Conservation (phyloP, 2,888 invertebrate genomes). For the Leptopterna dolabrata region DNA sequence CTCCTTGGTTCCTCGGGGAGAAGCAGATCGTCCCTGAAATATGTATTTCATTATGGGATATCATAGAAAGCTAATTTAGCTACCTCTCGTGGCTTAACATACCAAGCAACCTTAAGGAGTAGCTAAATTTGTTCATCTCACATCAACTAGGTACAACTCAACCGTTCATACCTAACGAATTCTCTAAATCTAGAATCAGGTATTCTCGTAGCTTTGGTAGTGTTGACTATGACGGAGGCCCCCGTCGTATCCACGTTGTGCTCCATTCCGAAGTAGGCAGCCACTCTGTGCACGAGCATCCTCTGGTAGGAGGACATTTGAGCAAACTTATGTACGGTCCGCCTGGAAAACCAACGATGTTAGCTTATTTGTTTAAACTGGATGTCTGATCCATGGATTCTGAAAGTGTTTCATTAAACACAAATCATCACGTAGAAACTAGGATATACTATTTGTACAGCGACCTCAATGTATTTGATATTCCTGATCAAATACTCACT, state of each 20-base stretch:
- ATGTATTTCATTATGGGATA: not conserved
- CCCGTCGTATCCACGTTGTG: conserved; percentile 91
- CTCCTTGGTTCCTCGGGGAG: conserved; percentile 77
- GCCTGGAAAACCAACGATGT: conserved; percentile 68
- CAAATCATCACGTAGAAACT: too few species aligned
- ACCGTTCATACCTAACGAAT: conserved; percentile 70
- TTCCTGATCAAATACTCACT: conserved; percentile 70
- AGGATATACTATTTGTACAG: too few species aligned
- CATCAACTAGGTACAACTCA: too few species aligned
- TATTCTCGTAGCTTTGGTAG: conserved; percentile 77
- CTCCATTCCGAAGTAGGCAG: conserved; percentile 93
- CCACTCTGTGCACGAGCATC: conserved; percentile 94
- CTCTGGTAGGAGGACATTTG: conserved; percentile 96
- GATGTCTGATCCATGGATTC: too few species aligned
- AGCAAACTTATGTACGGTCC: conserved; percentile 84
- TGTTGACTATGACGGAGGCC: conserved; percentile 86
- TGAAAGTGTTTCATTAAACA: too few species aligned
- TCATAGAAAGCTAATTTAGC: too few species aligned
- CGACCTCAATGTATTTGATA: too few species aligned
- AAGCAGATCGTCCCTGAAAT: conserved; percentile 70
- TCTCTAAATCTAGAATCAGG: conserved; percentile 80
- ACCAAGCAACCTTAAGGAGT: too few species aligned
- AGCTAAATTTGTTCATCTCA: too few species aligned
- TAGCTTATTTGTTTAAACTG: too few species aligned
- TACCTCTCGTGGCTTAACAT: too few species aligned